phyloP scores from a whole-genome alignment of 2,797 vertebrate genomes.

The Tolypeutes matacus region DNA sequence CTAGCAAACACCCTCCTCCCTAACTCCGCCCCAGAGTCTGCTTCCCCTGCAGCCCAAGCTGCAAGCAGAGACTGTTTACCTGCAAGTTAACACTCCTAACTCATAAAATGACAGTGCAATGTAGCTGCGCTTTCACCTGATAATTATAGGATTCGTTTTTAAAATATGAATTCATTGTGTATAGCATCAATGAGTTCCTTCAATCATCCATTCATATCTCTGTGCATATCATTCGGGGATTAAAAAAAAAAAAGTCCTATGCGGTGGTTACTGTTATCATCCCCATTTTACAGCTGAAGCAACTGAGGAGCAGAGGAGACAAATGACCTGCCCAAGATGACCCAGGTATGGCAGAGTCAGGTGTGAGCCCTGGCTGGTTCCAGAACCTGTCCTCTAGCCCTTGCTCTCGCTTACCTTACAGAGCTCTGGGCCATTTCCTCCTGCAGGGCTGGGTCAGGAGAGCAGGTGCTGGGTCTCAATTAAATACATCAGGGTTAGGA shows the following conservation, averaged over 20 bases:
- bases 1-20: too few relatives aligned
- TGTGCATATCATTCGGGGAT: background rate
- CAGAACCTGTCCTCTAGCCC: background rate
- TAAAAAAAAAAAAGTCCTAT: background rate
- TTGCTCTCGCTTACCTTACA: accelerated
- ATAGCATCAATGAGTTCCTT: background rate
- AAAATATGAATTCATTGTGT: background rate
- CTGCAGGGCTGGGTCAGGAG: background rate
- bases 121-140: background rate
- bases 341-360: accelerated
- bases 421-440: background rate
- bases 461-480: background rate
- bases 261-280: background rate
- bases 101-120: background rate
- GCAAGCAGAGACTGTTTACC: background rate
- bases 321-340: background rate
- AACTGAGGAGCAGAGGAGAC: background rate
- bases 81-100: too few relatives aligned
- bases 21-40: background rate
- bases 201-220: accelerated
- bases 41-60: background rate
- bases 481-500: background rate
- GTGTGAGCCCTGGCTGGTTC: background rate
- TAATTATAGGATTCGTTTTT: background rate
- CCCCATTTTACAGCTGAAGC: background rate